Percentiles rank a stretch among this genome's conserved stretches.
phyloP scores from a whole-genome alignment of 2,113 vertebrate species.

The Falcunculus frontatus region DNA sequence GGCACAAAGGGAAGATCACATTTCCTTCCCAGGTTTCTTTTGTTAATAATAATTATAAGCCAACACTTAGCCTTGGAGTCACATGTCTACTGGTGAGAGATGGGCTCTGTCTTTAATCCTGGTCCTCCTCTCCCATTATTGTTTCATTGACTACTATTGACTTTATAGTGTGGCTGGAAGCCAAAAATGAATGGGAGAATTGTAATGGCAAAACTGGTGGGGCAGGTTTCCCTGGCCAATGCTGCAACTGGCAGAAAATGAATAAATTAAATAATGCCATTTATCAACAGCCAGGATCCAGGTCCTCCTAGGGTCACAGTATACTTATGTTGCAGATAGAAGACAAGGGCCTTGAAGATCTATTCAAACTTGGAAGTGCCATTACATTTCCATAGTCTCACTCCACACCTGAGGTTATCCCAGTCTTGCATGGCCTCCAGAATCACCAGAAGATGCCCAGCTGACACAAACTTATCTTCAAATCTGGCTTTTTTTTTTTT shows the following conservation, averaged over 20 bases:
- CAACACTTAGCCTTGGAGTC: constrained; percentile 33
- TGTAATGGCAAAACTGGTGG: constrained; percentile 52
- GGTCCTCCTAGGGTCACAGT: constrained; percentile 13
- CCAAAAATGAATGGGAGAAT: constrained; percentile 13
- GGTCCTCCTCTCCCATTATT: constrained; percentile 53
- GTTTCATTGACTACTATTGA: constrained; percentile 64
- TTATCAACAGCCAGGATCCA: constrained; percentile 38
- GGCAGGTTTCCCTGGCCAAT: constrained; percentile 52
- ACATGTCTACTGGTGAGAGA: constrained; percentile 40
- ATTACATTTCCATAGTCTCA: background rate
- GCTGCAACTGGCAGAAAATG: constrained; percentile 32
- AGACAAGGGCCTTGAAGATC: background rate
- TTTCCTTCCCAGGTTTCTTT: constrained; percentile 42
- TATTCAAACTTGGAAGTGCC: background rate
- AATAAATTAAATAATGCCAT: constrained; percentile 45
- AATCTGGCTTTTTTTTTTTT: accelerated
- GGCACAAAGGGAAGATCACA: constrained; percentile 5
- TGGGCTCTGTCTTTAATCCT: constrained; percentile 26
- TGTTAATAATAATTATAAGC: constrained; percentile 48
- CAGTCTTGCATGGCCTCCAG: background rate
- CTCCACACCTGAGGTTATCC: background rate
- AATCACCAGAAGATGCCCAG: background rate
- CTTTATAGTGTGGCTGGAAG: constrained; percentile 53
- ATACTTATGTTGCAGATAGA: background rate
- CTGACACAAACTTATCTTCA: background rate